Base-by-base conservation (phyloP, 2,888 invertebrate genomes). In the Pogonocherus hispidulus region DNA sequence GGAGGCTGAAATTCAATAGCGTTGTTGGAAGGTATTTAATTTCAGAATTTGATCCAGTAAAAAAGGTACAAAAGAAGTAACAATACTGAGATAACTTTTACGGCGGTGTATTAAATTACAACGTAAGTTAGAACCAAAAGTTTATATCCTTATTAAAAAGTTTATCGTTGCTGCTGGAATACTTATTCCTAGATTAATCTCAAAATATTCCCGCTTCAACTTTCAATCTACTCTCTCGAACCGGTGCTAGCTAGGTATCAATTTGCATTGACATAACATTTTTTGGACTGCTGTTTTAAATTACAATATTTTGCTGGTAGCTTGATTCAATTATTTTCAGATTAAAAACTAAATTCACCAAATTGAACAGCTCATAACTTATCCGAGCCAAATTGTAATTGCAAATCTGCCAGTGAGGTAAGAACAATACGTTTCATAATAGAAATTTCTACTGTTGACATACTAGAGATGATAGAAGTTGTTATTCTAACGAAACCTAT, bases 91-190 rank as follows among this genome's bases (percentile, higher is more conserved):
- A 66, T 71, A 69, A 69, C 63, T 69, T 66, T 47, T 51, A 32
- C 27, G 67, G 47, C 37, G 64, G 56, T 62, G 63, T 72, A 72
- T 72, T 72, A 67, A 69, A 72, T 72, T 72, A 72, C 65, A 55
- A 64, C 57, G 62, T 52, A 72, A 72, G 66, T 65, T 71, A 44
- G 60, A 63, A 68, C 71, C 68, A 65, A 70, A 69, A 72, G 66
- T 71, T 73, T 67, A 47, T 32, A 46, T 51, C 73, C 63, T 66
- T 66, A 69, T 72, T 72, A 72, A 72, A 73, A 73, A 70, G 68
- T 73, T 72, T 68, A 70, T 63, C 63, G 73, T 71, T 71, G 71
- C 66, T 51, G 54, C 60, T 46, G 60, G 55, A 66, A 66, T 71
- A 59, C 66, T 64, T 66, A 69, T 66, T 66, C 68, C 52, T 54